Evolutionary conservation across 2,797 vertebrate genomes (phyloP), one percentile per base, ranked within the genome.

Genomic region (Lagocephalus sceleratus): DNA sequence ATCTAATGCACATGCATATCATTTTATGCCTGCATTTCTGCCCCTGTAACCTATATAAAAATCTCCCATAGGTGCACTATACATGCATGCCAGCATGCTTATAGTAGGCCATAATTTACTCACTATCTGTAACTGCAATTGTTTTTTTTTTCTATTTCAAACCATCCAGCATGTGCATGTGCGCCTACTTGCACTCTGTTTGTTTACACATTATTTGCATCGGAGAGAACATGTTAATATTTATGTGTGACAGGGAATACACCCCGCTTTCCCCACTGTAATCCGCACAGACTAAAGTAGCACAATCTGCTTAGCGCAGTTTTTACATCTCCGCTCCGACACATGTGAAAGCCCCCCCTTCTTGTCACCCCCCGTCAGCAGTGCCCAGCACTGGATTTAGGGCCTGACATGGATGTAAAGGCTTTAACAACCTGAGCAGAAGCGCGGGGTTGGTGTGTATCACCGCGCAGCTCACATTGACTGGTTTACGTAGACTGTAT

Each of bases 201-300:
- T 55, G 8, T 25, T 20, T 52, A 47, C 29, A 11, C 45, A 16
- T 0, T 64, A 26, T 45, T 4, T 43, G 19, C 53, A 47, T 26
- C 23, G 21, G 22, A 35, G 54, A 19, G 45, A 55, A 7, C 32
- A 15, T 25, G 1, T 19, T 25, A 58, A 62, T 51, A 61, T 66
- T 5, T 47, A 41, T 56, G 22, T 54, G 45, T 60, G 63, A 55
- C 57, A 45, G 62, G 44, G 40, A 35, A 61, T 40, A n/a, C 38
- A 58, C 46, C 54, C 74, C 20, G n/a, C 26, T 68, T 68, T 51
- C 17, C 23, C 15, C 44, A 15, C 11, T 49, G 21, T 74, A 83
- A 81, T 79, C 68, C 71, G 56, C 39, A 29, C 42, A 62, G 71
- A 65, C 64, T 75, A 83, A 79, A 81, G 71, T 72, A 67, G 53